Conservation (phyloP, 2,888 invertebrate species). For the Spilosoma lubricipeda region DNA sequence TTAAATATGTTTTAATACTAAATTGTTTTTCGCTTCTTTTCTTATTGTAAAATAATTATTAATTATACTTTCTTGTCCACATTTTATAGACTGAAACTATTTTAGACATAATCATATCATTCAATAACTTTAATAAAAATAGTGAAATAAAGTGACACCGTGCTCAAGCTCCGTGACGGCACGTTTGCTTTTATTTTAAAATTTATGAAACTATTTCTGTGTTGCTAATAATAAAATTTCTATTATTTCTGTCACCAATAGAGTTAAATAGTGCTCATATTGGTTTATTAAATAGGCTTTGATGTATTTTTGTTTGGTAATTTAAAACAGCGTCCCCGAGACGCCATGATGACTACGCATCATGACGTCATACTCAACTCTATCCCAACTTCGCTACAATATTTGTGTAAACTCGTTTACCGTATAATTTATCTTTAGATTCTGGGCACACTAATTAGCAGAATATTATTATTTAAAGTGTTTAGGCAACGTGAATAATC, state of each 20-base stretch:
- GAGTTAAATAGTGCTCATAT: background rate
- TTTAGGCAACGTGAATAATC: background rate
- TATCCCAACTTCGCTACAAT: constrained; percentile 1
- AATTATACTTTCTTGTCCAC: background rate
- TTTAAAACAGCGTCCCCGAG: background rate
- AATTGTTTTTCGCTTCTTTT: background rate
- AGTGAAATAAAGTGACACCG: background rate
- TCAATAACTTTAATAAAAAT: background rate
- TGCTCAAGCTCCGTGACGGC: background rate
- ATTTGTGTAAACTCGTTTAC: constrained; percentile 10
- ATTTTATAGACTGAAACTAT: background rate
- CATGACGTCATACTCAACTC: too few relatives aligned
- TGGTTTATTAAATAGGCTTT: background rate
- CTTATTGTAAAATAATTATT: background rate
- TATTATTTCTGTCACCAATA: background rate
- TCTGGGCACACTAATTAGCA: constrained; percentile 5
- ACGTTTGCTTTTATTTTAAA: background rate
- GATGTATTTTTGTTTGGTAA: background rate
- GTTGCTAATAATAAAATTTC: background rate
- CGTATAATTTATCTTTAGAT: constrained; percentile 11
- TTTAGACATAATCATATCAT: background rate
- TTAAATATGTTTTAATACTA: too few relatives aligned
- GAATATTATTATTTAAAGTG: constrained; percentile 7
- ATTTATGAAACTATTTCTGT: background rate
- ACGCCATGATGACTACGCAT: constrained; percentile 2